phyloP scores from a whole-genome alignment of 2,797 vertebrate genomes.

The Hydrocynus forskahlii region DNA sequence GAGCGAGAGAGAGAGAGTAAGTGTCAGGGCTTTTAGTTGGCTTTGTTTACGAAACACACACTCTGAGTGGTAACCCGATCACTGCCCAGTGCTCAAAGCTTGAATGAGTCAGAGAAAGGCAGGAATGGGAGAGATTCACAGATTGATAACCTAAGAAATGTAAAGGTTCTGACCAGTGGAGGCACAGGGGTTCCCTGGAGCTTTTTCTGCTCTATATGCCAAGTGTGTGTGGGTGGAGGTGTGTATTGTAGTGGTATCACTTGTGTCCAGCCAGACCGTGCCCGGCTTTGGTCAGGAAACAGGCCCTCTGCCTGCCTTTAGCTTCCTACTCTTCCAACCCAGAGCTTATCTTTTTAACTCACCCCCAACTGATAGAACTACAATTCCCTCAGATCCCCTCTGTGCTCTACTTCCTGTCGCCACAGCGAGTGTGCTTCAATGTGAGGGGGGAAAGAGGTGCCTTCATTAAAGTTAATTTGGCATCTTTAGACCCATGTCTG shows the following conservation, averaged over 20 bases:
- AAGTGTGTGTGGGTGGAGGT: conserved; percentile 60
- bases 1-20: conserved; percentile 34
- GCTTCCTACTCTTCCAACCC: conserved; percentile 64
- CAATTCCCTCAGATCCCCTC: conserved; percentile 85
- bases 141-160: conserved; percentile 85
- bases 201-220: conserved; percentile 73
- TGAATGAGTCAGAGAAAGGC: conserved; percentile 79
- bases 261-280: conserved; percentile 78
- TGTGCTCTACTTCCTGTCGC: conserved; percentile 89
- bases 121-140: conserved; percentile 79
- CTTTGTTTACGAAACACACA: conserved; percentile 57
- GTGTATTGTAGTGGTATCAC: conserved; percentile 50
- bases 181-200: conserved; percentile 65
- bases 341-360: conserved; percentile 69
- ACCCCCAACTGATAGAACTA: conserved; percentile 80
- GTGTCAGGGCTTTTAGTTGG: conserved; percentile 63
- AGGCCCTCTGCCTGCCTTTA: conserved; percentile 57
- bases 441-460: conserved; percentile 39
- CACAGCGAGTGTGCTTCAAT: conserved; percentile 66
- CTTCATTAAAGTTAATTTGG: conserved; percentile 23
- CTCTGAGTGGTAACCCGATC: conserved; percentile 78
- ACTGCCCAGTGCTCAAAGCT: conserved; percentile 63
- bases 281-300: conserved; percentile 82
- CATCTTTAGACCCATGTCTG: conserved; percentile 4
- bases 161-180: conserved; percentile 73